phyloP scores from a whole-genome alignment of 2,888 invertebrate species.

The Dromius quadrimaculatus region DNA sequence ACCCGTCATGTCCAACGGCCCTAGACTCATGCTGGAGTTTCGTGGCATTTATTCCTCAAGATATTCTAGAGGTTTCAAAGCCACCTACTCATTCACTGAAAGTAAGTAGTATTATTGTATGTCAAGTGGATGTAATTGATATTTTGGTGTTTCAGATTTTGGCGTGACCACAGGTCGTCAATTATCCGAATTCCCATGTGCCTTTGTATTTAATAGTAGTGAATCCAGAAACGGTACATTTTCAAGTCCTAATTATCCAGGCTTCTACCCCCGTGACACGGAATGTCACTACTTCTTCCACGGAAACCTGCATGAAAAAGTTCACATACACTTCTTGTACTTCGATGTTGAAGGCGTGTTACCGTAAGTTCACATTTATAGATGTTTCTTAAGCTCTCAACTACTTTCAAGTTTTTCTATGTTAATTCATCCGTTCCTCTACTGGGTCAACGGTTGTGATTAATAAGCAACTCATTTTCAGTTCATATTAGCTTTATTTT shows the following conservation, averaged over 20 bases:
- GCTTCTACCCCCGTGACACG: slow-evolving; percentile 88
- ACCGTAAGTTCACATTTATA: slow-evolving; percentile 77
- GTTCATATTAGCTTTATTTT: slow-evolving; percentile 4
- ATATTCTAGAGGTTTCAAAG: slow-evolving; percentile 87
- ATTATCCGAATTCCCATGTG: slow-evolving; percentile 82
- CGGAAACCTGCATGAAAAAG: slow-evolving; percentile 81
- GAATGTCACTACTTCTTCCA: slow-evolving; percentile 94
- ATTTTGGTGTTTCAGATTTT: slow-evolving; percentile 77
- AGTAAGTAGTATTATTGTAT: slow-evolving; percentile 72
- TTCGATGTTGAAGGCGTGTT: slow-evolving; percentile 95
- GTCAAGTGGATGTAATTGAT: not conserved
- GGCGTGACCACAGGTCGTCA: slow-evolving; percentile 88
- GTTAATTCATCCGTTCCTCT: not conserved
- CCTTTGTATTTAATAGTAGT: slow-evolving; percentile 89
- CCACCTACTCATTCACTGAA: slow-evolving; percentile 89
- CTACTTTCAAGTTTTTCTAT: not conserved
- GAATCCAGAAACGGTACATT: slow-evolving; percentile 84
- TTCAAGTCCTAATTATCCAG: slow-evolving; percentile 91
- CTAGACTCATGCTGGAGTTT: slow-evolving; percentile 88
- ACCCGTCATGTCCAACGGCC: slow-evolving; percentile 93
- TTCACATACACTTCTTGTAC: slow-evolving; percentile 87
- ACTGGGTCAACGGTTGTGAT: slow-evolving; percentile 9
- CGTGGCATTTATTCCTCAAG: slow-evolving; percentile 82
- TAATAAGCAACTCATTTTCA: slow-evolving; percentile 17
- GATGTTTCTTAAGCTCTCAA: not conserved